Evolutionary conservation across 2,888 invertebrate genomes (phyloP).

Genomic region (Sphaeridia pumilis): DNA sequence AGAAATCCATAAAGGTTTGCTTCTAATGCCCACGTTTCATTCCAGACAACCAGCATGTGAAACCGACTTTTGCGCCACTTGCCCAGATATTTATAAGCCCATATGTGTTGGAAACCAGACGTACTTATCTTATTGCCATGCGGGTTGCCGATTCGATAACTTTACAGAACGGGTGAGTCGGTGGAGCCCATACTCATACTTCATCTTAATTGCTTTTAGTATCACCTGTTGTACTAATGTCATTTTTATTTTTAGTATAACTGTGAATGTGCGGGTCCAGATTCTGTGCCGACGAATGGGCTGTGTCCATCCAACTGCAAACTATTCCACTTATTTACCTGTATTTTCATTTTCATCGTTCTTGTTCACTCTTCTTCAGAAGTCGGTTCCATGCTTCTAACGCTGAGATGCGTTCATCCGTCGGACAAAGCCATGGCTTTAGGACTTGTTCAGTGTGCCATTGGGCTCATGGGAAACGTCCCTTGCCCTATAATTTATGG

Average conservation of each 20-base stretch:
- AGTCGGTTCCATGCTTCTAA: conserved; percentile 79
- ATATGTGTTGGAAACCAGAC: conserved; percentile 74
- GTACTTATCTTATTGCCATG: conserved; percentile 80
- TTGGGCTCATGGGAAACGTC: conserved; percentile 83
- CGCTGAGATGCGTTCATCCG: conserved; percentile 80
- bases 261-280: conserved; percentile 12
- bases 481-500: conserved; percentile 92
- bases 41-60: conserved; percentile 17
- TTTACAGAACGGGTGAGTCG: conserved; percentile 1
- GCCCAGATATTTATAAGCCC: conserved; percentile 53
- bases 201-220: too few relatives aligned
- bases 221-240: too few relatives aligned
- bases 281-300: conserved; percentile 48
- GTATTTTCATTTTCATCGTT: conserved; percentile 73
- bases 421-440: conserved; percentile 89
- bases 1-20: not conserved
- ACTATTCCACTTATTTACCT: conserved; percentile 67
- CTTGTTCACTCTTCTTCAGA: conserved; percentile 87
- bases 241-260: too few relatives aligned
- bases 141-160: conserved; percentile 53
- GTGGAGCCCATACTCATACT: not conserved
- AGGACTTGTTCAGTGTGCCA: conserved; percentile 84
- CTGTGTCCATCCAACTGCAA: conserved; percentile 68
- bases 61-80: conserved; percentile 14
- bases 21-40: conserved; percentile 3